Evolutionary conservation across 2,888 invertebrate genomes (phyloP).

Genomic region (Drosophila conformis): DNA sequence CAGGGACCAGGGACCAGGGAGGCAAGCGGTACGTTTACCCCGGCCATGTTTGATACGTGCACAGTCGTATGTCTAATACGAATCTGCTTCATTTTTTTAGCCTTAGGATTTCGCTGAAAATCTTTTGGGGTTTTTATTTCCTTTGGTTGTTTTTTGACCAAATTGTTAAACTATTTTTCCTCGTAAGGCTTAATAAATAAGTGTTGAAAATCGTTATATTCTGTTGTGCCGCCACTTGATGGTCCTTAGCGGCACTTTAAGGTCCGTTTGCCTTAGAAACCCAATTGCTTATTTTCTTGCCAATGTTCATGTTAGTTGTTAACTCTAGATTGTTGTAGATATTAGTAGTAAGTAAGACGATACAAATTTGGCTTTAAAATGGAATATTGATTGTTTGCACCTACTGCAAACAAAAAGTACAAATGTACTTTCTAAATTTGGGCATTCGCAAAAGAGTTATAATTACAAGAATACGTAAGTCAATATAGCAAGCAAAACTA

Average conservation of each 20-base stretch:
- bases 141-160: conserved; percentile 11
- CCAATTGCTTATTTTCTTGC: background rate
- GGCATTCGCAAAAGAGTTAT: conserved; percentile 1
- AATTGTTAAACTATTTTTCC: conserved; percentile 35
- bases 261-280: background rate
- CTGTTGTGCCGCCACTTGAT: conserved; percentile 13
- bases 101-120: conserved; percentile 49
- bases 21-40: background rate
- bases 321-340: background rate
- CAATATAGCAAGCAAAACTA: conserved; percentile 5
- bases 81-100: conserved; percentile 43
- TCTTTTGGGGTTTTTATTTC: conserved; percentile 2
- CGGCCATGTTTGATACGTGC: conserved; percentile 64
- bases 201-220: conserved; percentile 19
- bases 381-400: background rate
- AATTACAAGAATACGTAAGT: conserved; percentile 5
- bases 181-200: conserved; percentile 23
- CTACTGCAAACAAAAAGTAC: background rate
- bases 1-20: conserved; percentile 12
- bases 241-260: background rate
- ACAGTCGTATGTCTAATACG: conserved; percentile 48
- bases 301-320: background rate
- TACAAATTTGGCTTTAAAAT: background rate
- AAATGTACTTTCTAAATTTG: conserved; percentile 4
- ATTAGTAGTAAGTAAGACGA: background rate